Percentiles rank a stretch among this genome's conserved stretches.
Conservation (phyloP, 35 echinoderm and acorn worm genomes). For the Strongylocentrotus purpuratus region DNA sequence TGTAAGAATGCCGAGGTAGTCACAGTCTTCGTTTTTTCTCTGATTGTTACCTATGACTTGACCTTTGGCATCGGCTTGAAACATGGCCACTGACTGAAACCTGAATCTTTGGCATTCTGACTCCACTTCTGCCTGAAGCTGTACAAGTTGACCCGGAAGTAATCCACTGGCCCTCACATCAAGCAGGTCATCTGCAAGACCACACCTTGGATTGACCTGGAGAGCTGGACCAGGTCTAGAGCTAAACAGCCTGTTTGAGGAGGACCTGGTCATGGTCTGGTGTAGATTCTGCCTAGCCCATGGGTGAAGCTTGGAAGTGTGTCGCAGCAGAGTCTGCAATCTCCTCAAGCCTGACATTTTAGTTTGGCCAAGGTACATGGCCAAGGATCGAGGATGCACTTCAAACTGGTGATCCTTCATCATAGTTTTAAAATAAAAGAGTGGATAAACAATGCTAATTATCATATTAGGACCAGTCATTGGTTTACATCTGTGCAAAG, state of each 20-base stretch:
- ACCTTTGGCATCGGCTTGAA: not conserved
- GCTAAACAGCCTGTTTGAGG: not conserved
- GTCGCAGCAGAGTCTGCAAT: not conserved
- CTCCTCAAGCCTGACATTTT: constrained; percentile 11
- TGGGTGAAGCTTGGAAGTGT: not conserved
- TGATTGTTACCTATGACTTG: not conserved
- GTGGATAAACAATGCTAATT: too few species aligned
- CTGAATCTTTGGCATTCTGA: constrained; percentile 39
- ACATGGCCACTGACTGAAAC: constrained; percentile 6
- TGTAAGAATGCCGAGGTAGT: too few species aligned
- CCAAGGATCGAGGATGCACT: too few species aligned
- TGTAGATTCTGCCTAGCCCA: not conserved
- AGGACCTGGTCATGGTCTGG: not conserved
- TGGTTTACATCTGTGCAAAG: too few species aligned
- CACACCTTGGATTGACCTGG: not conserved
- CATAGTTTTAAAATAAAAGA: too few species aligned
- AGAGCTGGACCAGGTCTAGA: not conserved
- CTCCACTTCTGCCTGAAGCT: constrained; percentile 26
- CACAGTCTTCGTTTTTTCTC: too few species aligned
- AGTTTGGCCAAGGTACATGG: too few species aligned
- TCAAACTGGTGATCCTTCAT: too few species aligned
- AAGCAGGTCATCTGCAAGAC: constrained; percentile 16
- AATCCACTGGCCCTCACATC: constrained; percentile 33
- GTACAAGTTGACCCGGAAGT: constrained; percentile 24
- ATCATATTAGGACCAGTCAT: too few species aligned